These are phyloP conservation scores for Pristionchus exspectatus DNA, from an alignment of 2,888 invertebrate genomes.

Conservation along the genomic window DNA sequence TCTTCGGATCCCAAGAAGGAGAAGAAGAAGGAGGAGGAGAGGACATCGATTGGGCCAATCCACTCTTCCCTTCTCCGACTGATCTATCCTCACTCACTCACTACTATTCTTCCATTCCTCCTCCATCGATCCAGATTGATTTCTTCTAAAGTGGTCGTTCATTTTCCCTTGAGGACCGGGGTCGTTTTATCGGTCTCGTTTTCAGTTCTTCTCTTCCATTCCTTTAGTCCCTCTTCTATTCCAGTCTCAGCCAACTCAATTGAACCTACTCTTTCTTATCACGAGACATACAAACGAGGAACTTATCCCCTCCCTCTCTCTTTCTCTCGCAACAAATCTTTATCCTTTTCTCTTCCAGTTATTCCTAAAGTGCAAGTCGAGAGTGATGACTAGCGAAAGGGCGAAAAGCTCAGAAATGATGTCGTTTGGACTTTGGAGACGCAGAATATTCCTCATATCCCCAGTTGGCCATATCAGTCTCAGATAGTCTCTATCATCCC, in stretches of 20 bases:
- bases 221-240: neutral
- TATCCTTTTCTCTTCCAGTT: neutral
- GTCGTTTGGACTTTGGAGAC: neutral
- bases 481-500: conserved; percentile 19
- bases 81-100: neutral
- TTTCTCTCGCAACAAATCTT: neutral
- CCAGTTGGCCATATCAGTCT: neutral
- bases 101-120: neutral
- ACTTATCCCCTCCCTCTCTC: neutral
- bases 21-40: neutral
- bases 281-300: conserved; percentile 12
- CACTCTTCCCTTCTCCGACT: neutral
- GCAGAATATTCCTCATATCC: neutral
- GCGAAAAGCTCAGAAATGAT: neutral
- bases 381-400: neutral
- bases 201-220: neutral
- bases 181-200: neutral
- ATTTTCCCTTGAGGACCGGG: neutral
- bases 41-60: conserved; percentile 40
- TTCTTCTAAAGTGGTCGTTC: neutral
- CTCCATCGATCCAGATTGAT: neutral
- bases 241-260: conserved; percentile 16
- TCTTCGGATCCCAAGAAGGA: neutral
- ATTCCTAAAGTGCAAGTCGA: neutral
- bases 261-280: conserved; percentile 32